Percentiles rank a stretch among this genome's conserved stretches.
These are phyloP conservation scores for Epizoanthus illoricatus DNA, from an alignment of 92 coral and sea anemone genomes.

Conservation along the genomic window DNA sequence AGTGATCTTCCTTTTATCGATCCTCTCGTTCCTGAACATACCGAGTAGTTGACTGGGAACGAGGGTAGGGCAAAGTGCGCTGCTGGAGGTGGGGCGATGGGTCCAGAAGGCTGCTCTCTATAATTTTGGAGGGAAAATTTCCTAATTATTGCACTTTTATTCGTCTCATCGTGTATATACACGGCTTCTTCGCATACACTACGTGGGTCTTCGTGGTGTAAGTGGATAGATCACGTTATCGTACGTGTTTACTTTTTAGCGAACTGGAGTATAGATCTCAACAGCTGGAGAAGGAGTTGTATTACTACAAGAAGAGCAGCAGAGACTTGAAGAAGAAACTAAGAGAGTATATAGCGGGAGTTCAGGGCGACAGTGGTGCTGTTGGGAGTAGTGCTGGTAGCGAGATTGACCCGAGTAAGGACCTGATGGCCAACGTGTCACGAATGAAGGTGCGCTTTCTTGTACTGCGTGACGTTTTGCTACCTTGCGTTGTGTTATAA, in stretches of 20 bases:
- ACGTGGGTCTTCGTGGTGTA: neutral
- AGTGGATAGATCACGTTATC: neutral
- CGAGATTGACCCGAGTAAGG: slow-evolving; percentile 46
- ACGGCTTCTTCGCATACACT: neutral
- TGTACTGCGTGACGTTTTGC: neutral
- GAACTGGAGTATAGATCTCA: slow-evolving; percentile 71
- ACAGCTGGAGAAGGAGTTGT: slow-evolving; percentile 88
- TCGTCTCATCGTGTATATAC: too few relatives aligned
- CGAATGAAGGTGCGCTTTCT: slow-evolving; percentile 45
- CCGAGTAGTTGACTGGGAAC: too few relatives aligned
- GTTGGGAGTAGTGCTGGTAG: slow-evolving; percentile 54
- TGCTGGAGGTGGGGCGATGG: too few relatives aligned
- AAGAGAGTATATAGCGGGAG: slow-evolving; percentile 71
- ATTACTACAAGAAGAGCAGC: slow-evolving; percentile 94
- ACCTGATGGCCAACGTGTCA: slow-evolving; percentile 47
- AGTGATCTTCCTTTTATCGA: too few relatives aligned
- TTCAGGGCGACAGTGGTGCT: slow-evolving; percentile 60
- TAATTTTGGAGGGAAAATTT: too few relatives aligned
- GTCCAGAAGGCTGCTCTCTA: too few relatives aligned
- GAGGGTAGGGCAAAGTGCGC: too few relatives aligned
- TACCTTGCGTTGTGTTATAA: too few relatives aligned
- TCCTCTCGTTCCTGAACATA: neutral
- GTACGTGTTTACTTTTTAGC: slow-evolving; percentile 34
- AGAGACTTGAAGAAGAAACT: slow-evolving; percentile 90
- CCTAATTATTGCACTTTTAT: too few relatives aligned